Evolutionary conservation across 1,140 invertebrate species (phyloP), one percentile per base, ranked within the genome.

Genomic region (Calephelis nemesis): DNA sequence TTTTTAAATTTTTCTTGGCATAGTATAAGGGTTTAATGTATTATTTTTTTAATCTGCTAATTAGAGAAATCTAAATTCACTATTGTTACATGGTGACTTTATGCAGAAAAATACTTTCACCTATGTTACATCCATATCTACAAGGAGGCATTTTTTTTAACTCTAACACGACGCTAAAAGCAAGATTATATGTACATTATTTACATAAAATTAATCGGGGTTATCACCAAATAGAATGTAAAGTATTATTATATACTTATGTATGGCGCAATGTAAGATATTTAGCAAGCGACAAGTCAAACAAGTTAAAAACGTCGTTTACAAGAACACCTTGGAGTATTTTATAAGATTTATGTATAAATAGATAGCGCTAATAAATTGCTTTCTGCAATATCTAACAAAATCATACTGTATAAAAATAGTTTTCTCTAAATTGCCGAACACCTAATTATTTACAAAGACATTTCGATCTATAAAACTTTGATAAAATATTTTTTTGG

Each of bases 161-260:
- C 1, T 54, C 19, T 54, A 30, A 13, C 52, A 54, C 3, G 19
- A 54, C 10, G 52, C 52, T 54, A 54, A 19, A 54, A 52, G 13
- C 50, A 52, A 54, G 7, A 19, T 30, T 13, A 54, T 54, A 54
- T 54, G 15, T 54, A 54, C 52, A 54, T 15, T 54, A 30, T 54
- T 54, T 54, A 30, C 52, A 54, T 54, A 19, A 30, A 54, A 54
- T 30, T 30, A 13, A 19, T 54, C 1, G 19, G 4, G 1, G 15
- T 19, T 52, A 52, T 52, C 7, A 52, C 50, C 50, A 11, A 52
- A 52, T 52, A 30, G 52, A 54, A 54, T 54, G 30, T 54, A 19
- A 19, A 19, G 9, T 10, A 1, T 5, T 13, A 5, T 4, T 30
- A 54, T 54, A 10, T 54, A 45, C 7, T 45, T 7, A 45, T 10